Conservation (phyloP, 2,113 vertebrate genomes). For the Turdus rufiventris region DNA sequence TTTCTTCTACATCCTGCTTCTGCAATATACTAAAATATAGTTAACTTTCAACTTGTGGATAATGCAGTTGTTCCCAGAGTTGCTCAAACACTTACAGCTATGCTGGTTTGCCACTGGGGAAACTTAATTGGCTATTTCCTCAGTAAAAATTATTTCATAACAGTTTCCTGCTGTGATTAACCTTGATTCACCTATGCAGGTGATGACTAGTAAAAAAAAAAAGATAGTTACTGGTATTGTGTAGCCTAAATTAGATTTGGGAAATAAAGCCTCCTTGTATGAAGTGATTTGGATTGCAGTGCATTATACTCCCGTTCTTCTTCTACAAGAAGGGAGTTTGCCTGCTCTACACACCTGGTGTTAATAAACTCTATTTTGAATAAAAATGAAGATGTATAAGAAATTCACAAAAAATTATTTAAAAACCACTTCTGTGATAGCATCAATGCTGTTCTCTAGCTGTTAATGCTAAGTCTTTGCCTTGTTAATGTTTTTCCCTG, state of each 20-base stretch:
- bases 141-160: slow-evolving; percentile 3
- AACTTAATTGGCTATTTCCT: slow-evolving; percentile 40
- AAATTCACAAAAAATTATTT: neutral
- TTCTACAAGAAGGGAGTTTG: neutral
- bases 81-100: neutral
- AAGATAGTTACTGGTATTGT: neutral
- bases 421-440: neutral
- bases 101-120: neutral
- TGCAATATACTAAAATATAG: neutral
- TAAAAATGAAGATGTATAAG: neutral
- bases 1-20: neutral
- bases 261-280: neutral
- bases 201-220: neutral
- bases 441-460: neutral
- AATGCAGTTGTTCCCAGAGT: neutral
- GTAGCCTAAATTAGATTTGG: neutral
- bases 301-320: neutral
- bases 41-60: neutral
- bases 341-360: neutral
- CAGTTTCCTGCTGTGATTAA: slow-evolving; percentile 22
- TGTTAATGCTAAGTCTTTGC: neutral
- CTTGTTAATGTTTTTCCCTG: accelerated
- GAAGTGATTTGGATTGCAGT: neutral
- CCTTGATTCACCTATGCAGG: slow-evolving; percentile 2
- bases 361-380: neutral